Conservation (phyloP, 1,140 invertebrate genomes). For the Drosophila repletoides region DNA sequence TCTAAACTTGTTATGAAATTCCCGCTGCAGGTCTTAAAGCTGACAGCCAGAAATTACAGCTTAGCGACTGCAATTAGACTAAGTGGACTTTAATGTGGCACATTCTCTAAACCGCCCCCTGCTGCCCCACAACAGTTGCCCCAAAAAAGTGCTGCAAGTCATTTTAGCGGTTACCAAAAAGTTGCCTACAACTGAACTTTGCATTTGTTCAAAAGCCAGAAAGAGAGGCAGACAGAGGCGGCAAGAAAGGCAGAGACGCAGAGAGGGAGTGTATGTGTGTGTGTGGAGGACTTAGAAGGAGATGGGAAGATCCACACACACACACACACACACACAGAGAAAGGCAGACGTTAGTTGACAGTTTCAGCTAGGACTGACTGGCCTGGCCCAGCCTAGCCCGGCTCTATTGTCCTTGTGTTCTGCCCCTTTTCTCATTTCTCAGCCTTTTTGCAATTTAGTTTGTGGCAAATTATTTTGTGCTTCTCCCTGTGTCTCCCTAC, state of each 20-base stretch:
- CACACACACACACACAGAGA: neutral
- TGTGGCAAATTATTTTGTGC: constrained; percentile 43
- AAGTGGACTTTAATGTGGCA: constrained; percentile 76
- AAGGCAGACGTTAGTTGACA: constrained; percentile 38
- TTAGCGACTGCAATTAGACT: constrained; percentile 65
- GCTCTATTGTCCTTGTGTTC: constrained; percentile 3
- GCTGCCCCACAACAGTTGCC: neutral
- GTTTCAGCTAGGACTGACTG: constrained; percentile 16
- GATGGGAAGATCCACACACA: neutral
- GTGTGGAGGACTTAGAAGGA: no score
- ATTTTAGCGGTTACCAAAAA: constrained; percentile 69
- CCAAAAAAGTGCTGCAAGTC: constrained; percentile 61
- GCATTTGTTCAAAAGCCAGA: constrained; percentile 41
- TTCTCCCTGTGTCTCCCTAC: neutral
- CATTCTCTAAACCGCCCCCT: constrained; percentile 14
- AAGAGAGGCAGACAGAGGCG: neutral
- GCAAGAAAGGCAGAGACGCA: neutral
- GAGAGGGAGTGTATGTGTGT: neutral
- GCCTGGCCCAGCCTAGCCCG: no score
- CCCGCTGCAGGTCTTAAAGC: constrained; percentile 39
- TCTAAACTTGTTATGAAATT: constrained; percentile 37
- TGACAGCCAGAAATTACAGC: constrained; percentile 15
- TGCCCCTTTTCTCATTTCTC: neutral
- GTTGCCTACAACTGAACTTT: constrained; percentile 62
- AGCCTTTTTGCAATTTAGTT: constrained; percentile 27